Evolutionary conservation across 2,888 invertebrate genomes (phyloP).

Genomic region (Epiblema foenella): DNA sequence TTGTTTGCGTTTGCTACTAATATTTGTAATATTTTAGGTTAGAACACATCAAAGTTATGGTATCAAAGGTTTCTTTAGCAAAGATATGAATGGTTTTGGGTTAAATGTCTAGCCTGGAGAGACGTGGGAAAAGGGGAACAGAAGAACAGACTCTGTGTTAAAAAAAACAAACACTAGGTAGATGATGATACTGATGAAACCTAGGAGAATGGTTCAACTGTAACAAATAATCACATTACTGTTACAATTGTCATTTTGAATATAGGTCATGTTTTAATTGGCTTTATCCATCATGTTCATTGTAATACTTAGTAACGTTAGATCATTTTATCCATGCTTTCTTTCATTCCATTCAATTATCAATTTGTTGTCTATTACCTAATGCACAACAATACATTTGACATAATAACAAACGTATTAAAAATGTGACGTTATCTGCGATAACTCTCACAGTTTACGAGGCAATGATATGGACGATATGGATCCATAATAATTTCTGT

Average conservation of each 20-base stretch:
- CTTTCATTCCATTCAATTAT: neutral
- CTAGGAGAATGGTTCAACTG: neutral
- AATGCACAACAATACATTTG: neutral
- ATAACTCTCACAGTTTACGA: slow-evolving; percentile 16
- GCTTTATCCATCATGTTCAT: neutral
- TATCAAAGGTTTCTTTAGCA: neutral
- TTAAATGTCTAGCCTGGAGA: neutral
- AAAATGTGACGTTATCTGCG: slow-evolving; percentile 23
- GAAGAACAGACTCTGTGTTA: neutral
- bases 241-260: neutral
- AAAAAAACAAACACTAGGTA: neutral
- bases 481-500: slow-evolving; percentile 35
- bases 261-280: neutral
- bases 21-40: slow-evolving; percentile 2
- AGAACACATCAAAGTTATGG: neutral
- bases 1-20: slow-evolving; percentile 28
- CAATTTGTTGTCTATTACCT: neutral
- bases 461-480: slow-evolving; percentile 21
- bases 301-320: neutral
- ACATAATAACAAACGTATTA: slow-evolving; percentile 16
- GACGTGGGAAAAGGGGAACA: neutral
- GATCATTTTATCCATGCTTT: too few relatives aligned
- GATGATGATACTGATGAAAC: neutral
- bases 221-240: neutral
- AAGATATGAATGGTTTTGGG: neutral